These are phyloP conservation scores for Aleiodes testaceus DNA, from an alignment of 2,888 invertebrate genomes.

Conservation along the genomic window DNA sequence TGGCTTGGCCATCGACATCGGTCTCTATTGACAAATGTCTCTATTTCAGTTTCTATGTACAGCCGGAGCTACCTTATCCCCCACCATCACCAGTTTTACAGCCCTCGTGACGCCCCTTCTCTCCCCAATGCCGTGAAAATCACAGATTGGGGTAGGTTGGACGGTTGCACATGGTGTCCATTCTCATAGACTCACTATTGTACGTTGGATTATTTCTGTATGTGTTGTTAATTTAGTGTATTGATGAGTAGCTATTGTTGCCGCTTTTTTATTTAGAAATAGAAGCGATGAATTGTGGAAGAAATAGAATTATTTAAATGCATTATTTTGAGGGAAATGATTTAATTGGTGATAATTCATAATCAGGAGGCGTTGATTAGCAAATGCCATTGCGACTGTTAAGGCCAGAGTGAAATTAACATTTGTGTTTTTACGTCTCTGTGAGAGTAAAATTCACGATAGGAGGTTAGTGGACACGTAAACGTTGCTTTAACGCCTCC, in stretches of 20 bases:
- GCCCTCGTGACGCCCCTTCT: background rate
- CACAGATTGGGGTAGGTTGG: conserved; percentile 55
- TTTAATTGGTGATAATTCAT: no score
- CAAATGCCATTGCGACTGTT: background rate
- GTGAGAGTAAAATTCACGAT: conserved; percentile 20
- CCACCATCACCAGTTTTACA: conserved; percentile 10
- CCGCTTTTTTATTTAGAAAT: no score
- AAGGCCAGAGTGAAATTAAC: conserved; percentile 26
- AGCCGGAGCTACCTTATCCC: conserved; percentile 17
- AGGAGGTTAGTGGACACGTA: conserved; percentile 37
- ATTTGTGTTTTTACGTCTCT: conserved; percentile 37
- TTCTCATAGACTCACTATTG: conserved; percentile 37
- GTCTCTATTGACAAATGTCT: conserved; percentile 68
- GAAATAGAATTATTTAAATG: no score
- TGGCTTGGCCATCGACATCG: conserved; percentile 56
- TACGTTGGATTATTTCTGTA: conserved; percentile 34
- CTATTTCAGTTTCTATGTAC: conserved; percentile 58
- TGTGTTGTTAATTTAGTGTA: conserved; percentile 31
- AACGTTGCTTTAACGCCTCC: conserved; percentile 47
- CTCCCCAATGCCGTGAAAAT: conserved; percentile 57
- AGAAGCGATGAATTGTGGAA: no score
- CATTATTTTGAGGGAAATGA: no score
- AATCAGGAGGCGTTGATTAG: conserved; percentile 7
- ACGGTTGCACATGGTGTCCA: conserved; percentile 47
- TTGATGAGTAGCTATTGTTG: conserved; percentile 19